Base-by-base conservation (phyloP, 1,140 invertebrate species). In the Plutomurus gul region DNA sequence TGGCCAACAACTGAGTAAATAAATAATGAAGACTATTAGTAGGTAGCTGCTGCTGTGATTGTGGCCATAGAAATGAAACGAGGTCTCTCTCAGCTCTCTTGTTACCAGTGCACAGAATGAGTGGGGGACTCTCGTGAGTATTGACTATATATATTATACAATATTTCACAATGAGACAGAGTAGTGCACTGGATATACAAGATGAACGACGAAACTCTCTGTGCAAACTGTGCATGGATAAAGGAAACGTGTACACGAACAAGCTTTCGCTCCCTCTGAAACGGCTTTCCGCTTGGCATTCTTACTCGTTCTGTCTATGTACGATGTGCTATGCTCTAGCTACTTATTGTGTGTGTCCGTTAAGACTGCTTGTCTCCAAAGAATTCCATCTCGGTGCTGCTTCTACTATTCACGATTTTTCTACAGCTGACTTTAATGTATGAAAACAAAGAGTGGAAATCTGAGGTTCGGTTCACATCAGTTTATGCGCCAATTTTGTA, bases 11-110 rank as follows among this genome's bases (percentile, higher is more conserved):
- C 6, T n/a, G 27, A 65, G 30, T 65, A 33, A 65, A 65, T 65
- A 65, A 65, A 65, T 65, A 65, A 65, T 65, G 56, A n/a, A 33
- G 8, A 27, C 56, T 16, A 65, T 65, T 30, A 65, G 56, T 36
- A 7, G 30, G 39, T n/a, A n/a, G n/a, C n/a, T n/a, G 22, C 36
- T 27, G 11, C 56, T 65, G 56, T 65, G 56, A 65, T 65, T 65
- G 30, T 6, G 27, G 4, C 25, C 11, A n/a, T 3, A 11, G 46
- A 49, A 4, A 30, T 60, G 51, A 33, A 5, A 30, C 30, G 18
- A 60, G 0, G n/a, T 8, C n/a, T n/a, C n/a, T n/a, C n/a, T n/a
- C n/a, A n/a, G n/a, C n/a, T n/a, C n/a, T n/a, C n/a, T n/a, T n/a
- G n/a, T n/a, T n/a, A n/a, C n/a, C n/a, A n/a, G n/a, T n/a, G n/a